phyloP scores from a whole-genome alignment of 1,140 invertebrate genomes.

The Drosophila pseudoobscura region DNA sequence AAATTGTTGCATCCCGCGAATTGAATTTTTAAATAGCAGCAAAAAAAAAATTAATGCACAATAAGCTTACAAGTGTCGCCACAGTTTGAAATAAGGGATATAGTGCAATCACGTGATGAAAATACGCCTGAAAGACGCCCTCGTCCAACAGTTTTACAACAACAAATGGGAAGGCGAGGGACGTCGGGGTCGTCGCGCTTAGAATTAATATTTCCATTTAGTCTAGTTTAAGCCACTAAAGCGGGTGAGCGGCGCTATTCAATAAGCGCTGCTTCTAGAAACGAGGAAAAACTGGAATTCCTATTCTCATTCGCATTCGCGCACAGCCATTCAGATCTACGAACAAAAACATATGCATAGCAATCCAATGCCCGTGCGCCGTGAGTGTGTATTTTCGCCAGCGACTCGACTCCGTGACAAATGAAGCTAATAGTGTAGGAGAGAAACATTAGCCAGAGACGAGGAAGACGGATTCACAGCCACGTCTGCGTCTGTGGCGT shows the following conservation, averaged over 20 bases:
- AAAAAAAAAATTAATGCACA: not conserved
- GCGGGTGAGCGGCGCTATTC: conserved; percentile 22
- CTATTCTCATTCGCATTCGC: conserved; percentile 8
- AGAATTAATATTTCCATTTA: conserved; percentile 68
- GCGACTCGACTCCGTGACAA: conserved; percentile 33
- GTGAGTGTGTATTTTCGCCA: conserved; percentile 33
- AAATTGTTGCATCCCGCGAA: too few relatives aligned
- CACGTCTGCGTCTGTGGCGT: conserved; percentile 51
- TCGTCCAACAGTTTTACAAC: conserved; percentile 46
- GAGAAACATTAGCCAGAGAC: conserved; percentile 8
- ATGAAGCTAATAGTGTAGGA: conserved; percentile 31
- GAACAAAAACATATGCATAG: conserved; percentile 24
- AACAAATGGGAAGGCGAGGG: conserved; percentile 33
- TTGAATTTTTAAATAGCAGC: conserved; percentile 57
- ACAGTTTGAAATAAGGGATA: conserved; percentile 27
- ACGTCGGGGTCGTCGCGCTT: conserved; percentile 30
- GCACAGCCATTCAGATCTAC: conserved; percentile 1
- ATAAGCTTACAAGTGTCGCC: conserved; percentile 29
- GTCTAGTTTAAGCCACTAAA: conserved; percentile 76
- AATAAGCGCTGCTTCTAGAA: not conserved
- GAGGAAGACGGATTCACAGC: conserved; percentile 29
- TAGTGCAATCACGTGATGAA: conserved; percentile 70
- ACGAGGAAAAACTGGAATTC: conserved; percentile 30
- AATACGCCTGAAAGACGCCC: conserved; percentile 67
- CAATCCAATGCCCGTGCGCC: conserved; percentile 5